Percentiles rank a stretch among this genome's conserved stretches.
Conservation (phyloP, 2,113 vertebrate species). For the Ariopsis seemanni region DNA sequence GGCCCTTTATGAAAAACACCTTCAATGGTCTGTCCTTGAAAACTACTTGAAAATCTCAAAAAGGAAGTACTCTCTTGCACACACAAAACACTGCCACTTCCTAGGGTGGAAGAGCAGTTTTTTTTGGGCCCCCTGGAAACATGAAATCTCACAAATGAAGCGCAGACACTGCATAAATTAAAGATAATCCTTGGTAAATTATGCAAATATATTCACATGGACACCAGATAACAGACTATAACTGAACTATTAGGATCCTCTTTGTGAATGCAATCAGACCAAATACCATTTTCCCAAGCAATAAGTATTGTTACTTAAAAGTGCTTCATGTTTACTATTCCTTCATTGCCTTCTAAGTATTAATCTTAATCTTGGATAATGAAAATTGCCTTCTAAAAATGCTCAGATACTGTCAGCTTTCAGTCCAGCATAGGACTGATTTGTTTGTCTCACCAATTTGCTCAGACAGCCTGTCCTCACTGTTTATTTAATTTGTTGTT, state of each 20-base stretch:
- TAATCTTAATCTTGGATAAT: constrained; percentile 10
- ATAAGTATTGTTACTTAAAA: neutral
- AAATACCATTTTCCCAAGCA: neutral
- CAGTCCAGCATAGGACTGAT: neutral
- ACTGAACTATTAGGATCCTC: neutral
- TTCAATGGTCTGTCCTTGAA: neutral
- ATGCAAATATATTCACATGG: constrained; percentile 74
- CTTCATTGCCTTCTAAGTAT: neutral
- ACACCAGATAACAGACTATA: constrained; percentile 54
- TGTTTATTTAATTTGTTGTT: neutral
- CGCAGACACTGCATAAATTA: constrained; percentile 75
- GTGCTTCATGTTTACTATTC: neutral
- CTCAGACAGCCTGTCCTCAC: neutral
- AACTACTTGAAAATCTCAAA: constrained; percentile 6
- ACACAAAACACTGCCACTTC: constrained; percentile 53
- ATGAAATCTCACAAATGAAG: constrained; percentile 71
- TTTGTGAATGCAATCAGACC: constrained; percentile 46
- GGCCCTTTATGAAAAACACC: neutral
- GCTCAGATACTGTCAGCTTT: neutral
- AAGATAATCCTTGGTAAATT: constrained; percentile 75
- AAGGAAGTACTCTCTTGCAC: constrained; percentile 20
- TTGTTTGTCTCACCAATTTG: neutral
- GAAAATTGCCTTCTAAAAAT: neutral
- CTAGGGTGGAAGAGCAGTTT: constrained; percentile 61
- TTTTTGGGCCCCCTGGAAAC: constrained; percentile 65